Conservation (phyloP, 2,797 vertebrate species). For the Balearica regulorum region DNA sequence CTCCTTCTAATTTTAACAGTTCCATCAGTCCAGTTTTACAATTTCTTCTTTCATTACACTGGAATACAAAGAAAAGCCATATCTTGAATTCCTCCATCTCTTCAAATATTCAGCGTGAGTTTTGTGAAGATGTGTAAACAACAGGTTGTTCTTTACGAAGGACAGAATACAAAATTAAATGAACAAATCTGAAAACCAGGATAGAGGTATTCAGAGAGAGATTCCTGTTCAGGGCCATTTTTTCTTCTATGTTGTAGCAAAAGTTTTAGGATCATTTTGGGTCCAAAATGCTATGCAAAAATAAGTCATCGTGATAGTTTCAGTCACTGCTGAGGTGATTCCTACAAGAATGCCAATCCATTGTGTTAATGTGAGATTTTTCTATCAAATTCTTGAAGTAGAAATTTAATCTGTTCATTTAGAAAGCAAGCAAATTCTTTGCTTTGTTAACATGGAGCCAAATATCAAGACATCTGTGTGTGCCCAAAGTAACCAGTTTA, state of each 20-base stretch:
- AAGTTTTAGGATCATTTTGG: neutral
- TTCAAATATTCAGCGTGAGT: neutral
- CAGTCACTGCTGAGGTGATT: neutral
- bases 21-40: neutral
- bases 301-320: neutral
- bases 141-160: neutral
- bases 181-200: neutral
- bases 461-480: neutral
- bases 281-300: neutral
- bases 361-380: neutral
- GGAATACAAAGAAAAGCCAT: neutral
- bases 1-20: neutral
- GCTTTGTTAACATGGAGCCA: conserved; percentile 20
- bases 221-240: neutral
- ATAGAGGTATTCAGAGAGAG: neutral
- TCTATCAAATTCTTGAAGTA: neutral
- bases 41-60: neutral
- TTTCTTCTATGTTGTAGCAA: neutral
- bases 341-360: neutral
- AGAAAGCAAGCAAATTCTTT: neutral
- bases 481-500: conserved; percentile 50
- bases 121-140: neutral
- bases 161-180: neutral
- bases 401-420: conserved; percentile 23
- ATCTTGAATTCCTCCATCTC: neutral